phyloP scores from a whole-genome alignment of 2,113 vertebrate genomes.

The Mastomys natalensis region DNA sequence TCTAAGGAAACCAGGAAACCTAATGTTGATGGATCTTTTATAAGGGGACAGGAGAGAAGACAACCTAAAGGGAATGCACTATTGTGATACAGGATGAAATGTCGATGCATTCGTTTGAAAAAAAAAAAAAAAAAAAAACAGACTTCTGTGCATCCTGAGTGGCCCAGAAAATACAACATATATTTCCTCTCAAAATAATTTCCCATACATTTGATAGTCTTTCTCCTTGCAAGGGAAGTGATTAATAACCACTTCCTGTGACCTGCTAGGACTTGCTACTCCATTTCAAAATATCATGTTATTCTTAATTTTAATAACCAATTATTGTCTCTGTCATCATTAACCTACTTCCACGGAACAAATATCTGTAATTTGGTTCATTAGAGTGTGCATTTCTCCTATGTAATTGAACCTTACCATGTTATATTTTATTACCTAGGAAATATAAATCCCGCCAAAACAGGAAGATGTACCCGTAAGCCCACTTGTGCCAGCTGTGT shows the following conservation, averaged over 20 bases:
- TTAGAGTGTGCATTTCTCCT: background rate
- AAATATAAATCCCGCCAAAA: constrained; percentile 40
- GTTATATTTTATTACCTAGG: constrained; percentile 27
- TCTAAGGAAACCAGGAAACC: background rate
- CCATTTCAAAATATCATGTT: constrained; percentile 41
- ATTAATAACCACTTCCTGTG: background rate
- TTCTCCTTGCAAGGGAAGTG: background rate
- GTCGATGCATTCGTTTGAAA: background rate
- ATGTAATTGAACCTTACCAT: constrained; percentile 48
- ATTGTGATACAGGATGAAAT: background rate
- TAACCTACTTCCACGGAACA: constrained; percentile 67
- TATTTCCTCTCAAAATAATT: constrained; percentile 46
- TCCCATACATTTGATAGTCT: background rate
- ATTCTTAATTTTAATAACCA: constrained; percentile 72
- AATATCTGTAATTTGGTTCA: constrained; percentile 70
- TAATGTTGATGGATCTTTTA: background rate
- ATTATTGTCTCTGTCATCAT: constrained; percentile 54
- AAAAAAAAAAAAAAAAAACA: background rate
- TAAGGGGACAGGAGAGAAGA: background rate
- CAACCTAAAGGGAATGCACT: background rate
- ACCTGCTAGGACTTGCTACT: background rate
- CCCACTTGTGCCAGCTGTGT: background rate
- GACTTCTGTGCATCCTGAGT: background rate
- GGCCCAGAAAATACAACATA: background rate
- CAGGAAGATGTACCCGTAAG: constrained; percentile 3